Evolutionary conservation across 2,888 invertebrate genomes (phyloP), one percentile per base, ranked within the genome.

Genomic region (Drosophila putrida): DNA sequence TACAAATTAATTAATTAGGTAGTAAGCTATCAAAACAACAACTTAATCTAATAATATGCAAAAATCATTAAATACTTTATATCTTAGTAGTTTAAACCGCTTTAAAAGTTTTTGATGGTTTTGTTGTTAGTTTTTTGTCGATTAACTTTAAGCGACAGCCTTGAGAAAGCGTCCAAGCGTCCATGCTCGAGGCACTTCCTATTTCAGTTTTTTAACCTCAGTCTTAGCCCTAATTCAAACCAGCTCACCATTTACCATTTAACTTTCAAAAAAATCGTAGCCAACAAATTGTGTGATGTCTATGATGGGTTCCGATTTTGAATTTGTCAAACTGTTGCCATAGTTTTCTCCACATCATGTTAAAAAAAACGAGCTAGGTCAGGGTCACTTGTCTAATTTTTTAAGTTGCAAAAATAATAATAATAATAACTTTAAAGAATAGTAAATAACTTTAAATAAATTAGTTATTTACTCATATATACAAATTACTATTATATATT

Each of bases 191-290:
- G 43, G 36, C 60, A 79, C 72, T 83, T 89, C 88, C 83, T 89
- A 66, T 60, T 89, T 70, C 27, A 74, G 84, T 74, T 77, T 89
- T 43, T 89, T 80, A 63, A 90, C 83, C 84, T 80, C 75, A 72
- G 60, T 43, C 57, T 76, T 36, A 47, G 39, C 33, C 64, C 61
- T 65, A 76, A 50, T 38, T 75, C 39, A 54, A 54, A 51, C 67
- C 27, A 54, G 46, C 60, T 61, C 36, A 39, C 49, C 38, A 46
- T 36, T 28, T 54, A 51, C 35, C 59, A 58, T 61, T 55, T 58
- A 78, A 54, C 39, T 9, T 54, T 11, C 41, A n/a, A n/a, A n/a
- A 20, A 25, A 39, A 28, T 25, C 41, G n/a, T 49, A 47, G 51
- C 50, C 43, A 11, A 44, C 44, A 33, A 41, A 6, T 50, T 41